A percentile compares a stretch with the other conserved stretches of the same genome.
Evolutionary conservation across 2,113 vertebrate species (phyloP).

Genomic region (Sapajus apella): DNA sequence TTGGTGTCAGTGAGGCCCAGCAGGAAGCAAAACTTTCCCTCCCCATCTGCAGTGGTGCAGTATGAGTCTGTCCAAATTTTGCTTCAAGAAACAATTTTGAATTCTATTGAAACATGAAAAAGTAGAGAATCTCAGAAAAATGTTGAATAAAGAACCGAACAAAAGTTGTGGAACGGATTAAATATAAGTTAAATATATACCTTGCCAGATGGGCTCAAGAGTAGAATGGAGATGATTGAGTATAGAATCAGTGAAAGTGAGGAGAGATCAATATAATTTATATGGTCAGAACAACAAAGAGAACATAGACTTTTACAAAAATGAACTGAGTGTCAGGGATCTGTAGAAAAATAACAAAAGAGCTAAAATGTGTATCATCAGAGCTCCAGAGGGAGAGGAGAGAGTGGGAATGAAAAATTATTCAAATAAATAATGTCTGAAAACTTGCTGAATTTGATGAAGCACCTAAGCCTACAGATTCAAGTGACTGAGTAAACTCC

Average conservation of each 20-base stretch:
- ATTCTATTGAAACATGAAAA: neutral
- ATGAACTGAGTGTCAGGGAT: neutral
- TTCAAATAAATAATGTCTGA: constrained; percentile 15
- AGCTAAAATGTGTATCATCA: neutral
- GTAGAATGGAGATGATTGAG: neutral
- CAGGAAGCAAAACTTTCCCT: neutral
- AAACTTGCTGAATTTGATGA: constrained; percentile 20
- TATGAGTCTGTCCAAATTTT: neutral
- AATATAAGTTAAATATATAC: neutral
- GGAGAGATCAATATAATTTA: neutral
- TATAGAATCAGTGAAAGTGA: neutral
- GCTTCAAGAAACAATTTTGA: neutral
- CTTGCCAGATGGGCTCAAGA: neutral
- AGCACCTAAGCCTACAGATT: neutral
- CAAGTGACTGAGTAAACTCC: constrained; percentile 9
- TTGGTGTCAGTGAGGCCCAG: neutral
- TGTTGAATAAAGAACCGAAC: neutral
- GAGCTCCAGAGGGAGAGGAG: neutral
- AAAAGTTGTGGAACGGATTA: neutral
- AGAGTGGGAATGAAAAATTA: neutral
- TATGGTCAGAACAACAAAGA: neutral
- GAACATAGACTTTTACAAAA: neutral
- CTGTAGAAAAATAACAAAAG: constrained; percentile 20
- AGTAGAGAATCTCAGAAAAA: neutral
- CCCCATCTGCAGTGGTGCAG: neutral